phyloP scores from a whole-genome alignment of 2,113 vertebrate genomes.

The Hiodon tergisus region DNA sequence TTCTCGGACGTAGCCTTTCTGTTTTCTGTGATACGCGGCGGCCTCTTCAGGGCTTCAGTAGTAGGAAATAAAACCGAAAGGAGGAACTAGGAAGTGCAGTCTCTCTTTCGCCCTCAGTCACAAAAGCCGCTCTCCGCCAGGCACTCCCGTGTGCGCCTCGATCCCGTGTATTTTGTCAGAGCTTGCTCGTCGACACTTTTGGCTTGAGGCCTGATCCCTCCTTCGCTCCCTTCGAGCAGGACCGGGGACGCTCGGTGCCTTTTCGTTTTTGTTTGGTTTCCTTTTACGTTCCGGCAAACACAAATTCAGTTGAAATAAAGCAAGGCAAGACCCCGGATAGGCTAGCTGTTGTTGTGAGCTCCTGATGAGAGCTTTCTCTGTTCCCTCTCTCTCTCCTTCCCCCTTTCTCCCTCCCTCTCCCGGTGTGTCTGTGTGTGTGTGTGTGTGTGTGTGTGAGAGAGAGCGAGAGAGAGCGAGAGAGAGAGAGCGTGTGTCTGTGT shows the following conservation, averaged over 20 bases:
- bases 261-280: no score
- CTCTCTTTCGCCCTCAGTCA: no score
- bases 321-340: constrained; percentile 33
- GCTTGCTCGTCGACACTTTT: no score
- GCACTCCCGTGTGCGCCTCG: background rate
- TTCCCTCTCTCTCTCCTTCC: constrained; percentile 32
- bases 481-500: constrained; percentile 28
- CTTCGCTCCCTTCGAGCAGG: no score
- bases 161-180: background rate
- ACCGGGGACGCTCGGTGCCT: no score
- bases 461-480: constrained; percentile 13
- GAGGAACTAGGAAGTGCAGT: background rate
- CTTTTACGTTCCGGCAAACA: no score
- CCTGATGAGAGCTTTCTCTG: constrained; percentile 13
- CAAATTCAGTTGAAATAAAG: constrained; percentile 36
- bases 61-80: constrained; percentile 1
- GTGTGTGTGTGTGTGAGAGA: constrained; percentile 23
- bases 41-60: background rate
- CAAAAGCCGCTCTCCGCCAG: background rate
- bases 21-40: background rate
- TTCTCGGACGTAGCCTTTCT: constrained; percentile 39
- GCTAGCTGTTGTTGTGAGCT: constrained; percentile 35
- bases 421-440: constrained; percentile 34
- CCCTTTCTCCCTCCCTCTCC: constrained; percentile 41
- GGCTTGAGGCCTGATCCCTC: no score